Evolutionary conservation across 2,888 invertebrate genomes (phyloP).

Genomic region (Acrobasis repandana): DNA sequence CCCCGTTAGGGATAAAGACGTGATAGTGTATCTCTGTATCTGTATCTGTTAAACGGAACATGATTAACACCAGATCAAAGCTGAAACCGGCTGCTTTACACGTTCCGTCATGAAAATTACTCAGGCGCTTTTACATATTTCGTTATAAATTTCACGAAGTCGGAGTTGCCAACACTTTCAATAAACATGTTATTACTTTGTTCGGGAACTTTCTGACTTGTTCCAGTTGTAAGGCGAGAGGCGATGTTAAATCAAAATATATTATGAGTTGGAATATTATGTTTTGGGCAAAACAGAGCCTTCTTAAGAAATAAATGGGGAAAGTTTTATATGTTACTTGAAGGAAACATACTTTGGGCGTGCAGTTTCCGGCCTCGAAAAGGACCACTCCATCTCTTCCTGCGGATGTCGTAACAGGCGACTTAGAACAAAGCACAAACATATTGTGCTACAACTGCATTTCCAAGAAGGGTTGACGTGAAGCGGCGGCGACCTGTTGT

Average conservation of each 20-base stretch:
- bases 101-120: not conserved
- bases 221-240: not conserved
- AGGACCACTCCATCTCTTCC: too few species aligned
- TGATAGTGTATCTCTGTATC: too few species aligned
- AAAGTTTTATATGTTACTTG: too few species aligned
- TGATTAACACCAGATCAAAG: constrained; percentile 16
- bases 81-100: not conserved
- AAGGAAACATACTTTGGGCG: too few species aligned
- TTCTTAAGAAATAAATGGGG: not conserved
- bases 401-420: too few species aligned
- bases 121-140: not conserved
- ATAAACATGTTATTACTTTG: constrained; percentile 7
- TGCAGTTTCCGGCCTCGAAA: too few species aligned
- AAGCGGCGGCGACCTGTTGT: too few species aligned
- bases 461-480: too few species aligned
- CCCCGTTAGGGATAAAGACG: too few species aligned
- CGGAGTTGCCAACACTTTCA: constrained; percentile 3
- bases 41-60: too few species aligned
- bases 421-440: too few species aligned
- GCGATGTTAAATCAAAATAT: not conserved
- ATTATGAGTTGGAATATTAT: not conserved
- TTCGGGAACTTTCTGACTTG: constrained; percentile 2
- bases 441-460: too few species aligned
- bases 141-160: constrained; percentile 10
- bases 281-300: not conserved